Evolutionary conservation across 2,113 vertebrate species (phyloP).

Genomic region (Planiliza haematocheilus): DNA sequence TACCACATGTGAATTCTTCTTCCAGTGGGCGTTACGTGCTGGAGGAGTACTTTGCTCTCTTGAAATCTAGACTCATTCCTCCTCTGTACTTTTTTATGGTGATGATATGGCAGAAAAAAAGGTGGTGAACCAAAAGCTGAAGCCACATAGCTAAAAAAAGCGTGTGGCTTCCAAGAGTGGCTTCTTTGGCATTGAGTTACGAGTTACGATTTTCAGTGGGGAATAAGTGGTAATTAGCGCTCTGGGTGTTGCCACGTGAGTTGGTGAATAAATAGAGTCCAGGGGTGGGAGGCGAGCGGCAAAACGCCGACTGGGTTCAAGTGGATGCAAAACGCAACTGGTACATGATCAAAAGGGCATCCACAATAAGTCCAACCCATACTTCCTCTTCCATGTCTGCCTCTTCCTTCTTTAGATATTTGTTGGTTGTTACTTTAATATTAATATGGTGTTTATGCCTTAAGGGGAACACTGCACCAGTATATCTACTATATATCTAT

Average conservation of each 20-base stretch:
- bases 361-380: too few species aligned
- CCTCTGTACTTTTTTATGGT: conserved; percentile 48
- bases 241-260: conserved; percentile 60
- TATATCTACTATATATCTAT: too few species aligned
- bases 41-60: conserved; percentile 21
- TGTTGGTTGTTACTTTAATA: too few species aligned
- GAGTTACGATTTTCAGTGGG: conserved; percentile 59
- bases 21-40: conserved; percentile 15
- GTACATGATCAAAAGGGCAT: too few species aligned
- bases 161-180: conserved; percentile 44
- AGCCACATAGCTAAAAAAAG: conserved; percentile 68
- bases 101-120: conserved; percentile 53
- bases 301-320: conserved; percentile 33
- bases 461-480: too few species aligned
- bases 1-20: conserved; percentile 31
- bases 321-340: not conserved
- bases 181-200: conserved; percentile 42
- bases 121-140: conserved; percentile 48
- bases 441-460: too few species aligned
- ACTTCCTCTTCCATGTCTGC: too few species aligned
- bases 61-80: conserved; percentile 33
- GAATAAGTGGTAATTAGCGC: conserved; percentile 61
- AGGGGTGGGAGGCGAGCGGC: conserved; percentile 36
- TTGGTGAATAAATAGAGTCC: conserved; percentile 47
- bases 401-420: too few species aligned